Conservation (phyloP, 1,140 invertebrate genomes). For the Eupristina koningsbergeri region DNA sequence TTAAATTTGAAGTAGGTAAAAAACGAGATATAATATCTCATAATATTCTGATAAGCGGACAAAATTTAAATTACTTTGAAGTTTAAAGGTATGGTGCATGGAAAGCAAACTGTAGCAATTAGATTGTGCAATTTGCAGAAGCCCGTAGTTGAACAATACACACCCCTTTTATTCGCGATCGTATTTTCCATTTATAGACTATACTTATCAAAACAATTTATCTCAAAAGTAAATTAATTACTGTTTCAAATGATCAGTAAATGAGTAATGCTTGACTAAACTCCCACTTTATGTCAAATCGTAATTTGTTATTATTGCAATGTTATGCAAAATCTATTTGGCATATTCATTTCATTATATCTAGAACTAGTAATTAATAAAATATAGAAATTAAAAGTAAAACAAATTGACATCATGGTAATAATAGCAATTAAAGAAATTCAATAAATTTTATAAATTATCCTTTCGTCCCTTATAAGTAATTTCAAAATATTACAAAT, state of each 20-base stretch:
- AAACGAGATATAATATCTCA: neutral
- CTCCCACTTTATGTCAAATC: neutral
- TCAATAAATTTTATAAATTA: neutral
- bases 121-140: conserved; percentile 39
- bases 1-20: neutral
- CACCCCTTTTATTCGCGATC: conserved; percentile 23
- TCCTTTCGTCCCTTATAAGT: neutral
- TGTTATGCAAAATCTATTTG: neutral
- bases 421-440: neutral
- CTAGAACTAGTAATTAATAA: neutral
- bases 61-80: conserved; percentile 43
- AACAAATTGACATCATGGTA: neutral
- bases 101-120: conserved; percentile 43
- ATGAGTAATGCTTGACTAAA: neutral
- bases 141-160: conserved; percentile 44
- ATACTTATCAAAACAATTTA: conserved; percentile 13
- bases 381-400: neutral
- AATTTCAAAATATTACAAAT: no score
- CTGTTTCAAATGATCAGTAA: neutral
- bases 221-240: neutral
- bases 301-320: neutral
- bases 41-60: neutral
- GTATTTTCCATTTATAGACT: neutral
- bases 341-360: neutral
- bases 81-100: conserved; percentile 10